These are phyloP conservation scores for Octonoba sinensis DNA, from an alignment of 2,888 invertebrate species.

Conservation along the genomic window DNA sequence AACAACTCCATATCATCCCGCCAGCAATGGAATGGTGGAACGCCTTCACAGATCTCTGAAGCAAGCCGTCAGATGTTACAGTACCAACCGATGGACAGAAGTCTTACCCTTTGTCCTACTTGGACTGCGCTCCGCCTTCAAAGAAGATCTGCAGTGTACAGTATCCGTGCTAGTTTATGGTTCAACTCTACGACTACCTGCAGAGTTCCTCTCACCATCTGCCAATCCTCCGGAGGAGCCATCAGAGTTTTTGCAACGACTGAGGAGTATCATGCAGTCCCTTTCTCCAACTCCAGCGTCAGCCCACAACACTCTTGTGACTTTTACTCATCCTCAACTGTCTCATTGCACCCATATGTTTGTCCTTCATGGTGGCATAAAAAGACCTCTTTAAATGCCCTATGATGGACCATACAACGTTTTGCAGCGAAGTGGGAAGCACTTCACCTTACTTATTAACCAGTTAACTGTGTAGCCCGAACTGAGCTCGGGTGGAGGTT, in stretches of 20 bases:
- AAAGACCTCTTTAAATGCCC: neutral
- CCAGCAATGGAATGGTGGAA: too few species aligned
- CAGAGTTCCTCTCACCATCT: conserved; percentile 7
- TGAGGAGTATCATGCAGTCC: conserved; percentile 1
- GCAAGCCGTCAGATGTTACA: too few species aligned
- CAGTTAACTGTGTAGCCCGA: too few species aligned
- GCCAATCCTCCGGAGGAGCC: neutral
- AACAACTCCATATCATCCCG: too few species aligned
- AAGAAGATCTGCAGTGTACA: neutral
- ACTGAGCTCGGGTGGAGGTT: too few species aligned
- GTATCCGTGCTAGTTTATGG: neutral
- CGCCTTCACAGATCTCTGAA: too few species aligned
- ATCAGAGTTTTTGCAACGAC: conserved; percentile 9
- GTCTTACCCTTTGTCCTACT: conserved; percentile 2
- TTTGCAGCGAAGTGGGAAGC: neutral
- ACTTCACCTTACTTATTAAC: too few species aligned
- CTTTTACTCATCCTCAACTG: neutral
- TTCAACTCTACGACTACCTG: too few species aligned
- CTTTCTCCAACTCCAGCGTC: conserved; percentile 3
- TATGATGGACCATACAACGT: neutral
- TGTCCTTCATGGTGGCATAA: neutral
- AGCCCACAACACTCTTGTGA: too few species aligned
- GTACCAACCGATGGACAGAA: conserved; percentile 12
- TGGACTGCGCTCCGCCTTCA: neutral
- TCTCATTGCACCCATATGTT: neutral